These are phyloP conservation scores for Drosophila putrida DNA, from an alignment of 2,888 invertebrate genomes.

Conservation along the genomic window DNA sequence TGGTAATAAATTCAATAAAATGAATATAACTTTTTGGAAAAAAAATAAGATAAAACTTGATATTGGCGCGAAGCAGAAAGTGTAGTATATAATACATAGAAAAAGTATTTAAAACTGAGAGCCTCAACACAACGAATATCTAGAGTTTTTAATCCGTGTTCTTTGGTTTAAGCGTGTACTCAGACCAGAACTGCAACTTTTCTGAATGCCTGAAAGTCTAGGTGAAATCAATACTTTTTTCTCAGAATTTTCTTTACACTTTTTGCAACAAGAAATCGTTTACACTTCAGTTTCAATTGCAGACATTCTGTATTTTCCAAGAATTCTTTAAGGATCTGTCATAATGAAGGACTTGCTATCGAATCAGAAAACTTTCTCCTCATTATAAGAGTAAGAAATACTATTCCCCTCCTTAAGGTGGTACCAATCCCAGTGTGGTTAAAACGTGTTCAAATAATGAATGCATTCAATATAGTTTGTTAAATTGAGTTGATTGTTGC, in stretches of 20 bases:
- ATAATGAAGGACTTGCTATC: not conserved
- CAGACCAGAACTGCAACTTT: too few species aligned
- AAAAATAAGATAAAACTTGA: not conserved
- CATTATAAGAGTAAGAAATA: not conserved
- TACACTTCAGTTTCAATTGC: too few species aligned
- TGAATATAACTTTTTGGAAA: not conserved
- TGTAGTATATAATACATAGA: too few species aligned
- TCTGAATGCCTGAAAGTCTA: too few species aligned
- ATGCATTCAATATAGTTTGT: conserved; percentile 22
- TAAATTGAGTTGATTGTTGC: conserved; percentile 14
- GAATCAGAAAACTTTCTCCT: not conserved
- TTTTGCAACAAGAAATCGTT: too few species aligned
- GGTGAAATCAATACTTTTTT: too few species aligned
- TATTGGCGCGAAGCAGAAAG: too few species aligned
- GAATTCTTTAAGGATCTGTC: not conserved
- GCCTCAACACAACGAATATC: too few species aligned
- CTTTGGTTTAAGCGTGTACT: too few species aligned
- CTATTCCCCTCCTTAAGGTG: not conserved
- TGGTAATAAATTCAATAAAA: not conserved
- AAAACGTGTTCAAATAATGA: conserved; percentile 14
- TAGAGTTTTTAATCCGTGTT: too few species aligned
- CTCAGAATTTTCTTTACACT: too few species aligned
- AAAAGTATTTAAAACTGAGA: too few species aligned
- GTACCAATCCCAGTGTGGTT: not conserved
- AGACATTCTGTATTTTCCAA: not conserved